Percentiles rank a stretch among this genome's conserved stretches.
Conservation (phyloP, 2,888 invertebrate species). For the Zygogramma bicolorata region DNA sequence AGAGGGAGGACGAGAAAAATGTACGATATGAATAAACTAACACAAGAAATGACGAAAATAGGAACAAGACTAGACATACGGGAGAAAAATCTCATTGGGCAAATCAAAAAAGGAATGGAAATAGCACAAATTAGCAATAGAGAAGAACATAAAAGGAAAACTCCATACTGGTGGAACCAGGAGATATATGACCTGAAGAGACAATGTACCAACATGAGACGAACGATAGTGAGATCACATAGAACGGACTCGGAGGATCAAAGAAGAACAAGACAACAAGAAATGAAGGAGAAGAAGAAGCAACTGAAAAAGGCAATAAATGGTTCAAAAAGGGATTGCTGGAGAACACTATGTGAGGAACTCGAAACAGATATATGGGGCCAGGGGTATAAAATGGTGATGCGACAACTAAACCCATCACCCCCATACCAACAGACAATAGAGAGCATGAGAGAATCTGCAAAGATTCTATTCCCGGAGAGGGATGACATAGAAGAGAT, state of each 20-base stretch:
- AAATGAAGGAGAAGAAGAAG: too few species aligned
- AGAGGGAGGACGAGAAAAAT: background rate
- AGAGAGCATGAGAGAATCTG: background rate
- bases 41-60: background rate
- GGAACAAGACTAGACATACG: background rate
- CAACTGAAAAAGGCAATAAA: too few species aligned
- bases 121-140: background rate
- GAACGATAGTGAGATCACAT: background rate
- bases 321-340: background rate
- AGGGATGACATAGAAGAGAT: too few species aligned
- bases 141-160: too few species aligned
- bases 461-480: background rate
- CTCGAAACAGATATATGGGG: constrained; percentile 10
- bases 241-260: too few species aligned
- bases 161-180: too few species aligned
- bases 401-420: too few species aligned
- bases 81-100: too few species aligned
- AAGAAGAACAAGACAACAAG: too few species aligned
- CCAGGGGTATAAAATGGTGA: too few species aligned
- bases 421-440: too few species aligned
- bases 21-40: background rate
- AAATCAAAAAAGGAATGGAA: background rate
- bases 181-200: too few species aligned
- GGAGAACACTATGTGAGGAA: background rate
- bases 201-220: background rate